Evolutionary conservation across 2,888 invertebrate species (phyloP), one percentile per base, ranked within the genome.

Genomic region (Cepaea hortensis): DNA sequence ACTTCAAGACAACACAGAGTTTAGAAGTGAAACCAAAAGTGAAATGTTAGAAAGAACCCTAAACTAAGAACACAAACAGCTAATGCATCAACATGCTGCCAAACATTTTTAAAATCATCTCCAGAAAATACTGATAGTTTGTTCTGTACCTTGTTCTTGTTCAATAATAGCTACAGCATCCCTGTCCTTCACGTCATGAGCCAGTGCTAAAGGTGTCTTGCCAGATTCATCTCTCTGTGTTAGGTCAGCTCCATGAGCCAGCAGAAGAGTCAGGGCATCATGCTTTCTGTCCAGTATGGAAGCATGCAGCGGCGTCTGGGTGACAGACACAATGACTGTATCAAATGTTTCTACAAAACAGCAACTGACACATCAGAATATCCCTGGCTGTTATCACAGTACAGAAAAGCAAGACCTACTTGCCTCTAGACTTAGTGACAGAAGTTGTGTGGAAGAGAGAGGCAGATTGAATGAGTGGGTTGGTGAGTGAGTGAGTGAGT

Each of bases 261-360:
- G 86, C 62, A 93, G 87, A 50, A 91, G 75, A 23, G 87, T 82
- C 5, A 92, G 88, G 23, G 91, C 91, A 62, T 91, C 91, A 55
- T 87, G 85, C 82, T 91, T 92, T 76, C 89, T 88, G 84, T 92
- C 91, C 68, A 91, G 80, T 84, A 93, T 88, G 15, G 93, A 92
- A 82, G 90, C 90, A 82, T 93, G 93, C 11, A 93, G 90, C 0
- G 93, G 93, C 7, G 93, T 91, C 93, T 93, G 86, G 3, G 88
- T 88, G 35, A 80, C 7, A 55, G n/a, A 80, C 20, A 75, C 68
- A 75, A 7, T 7, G 23, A 55, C 7, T 55, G 2, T 0, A 55
- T 1, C 0, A 11, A 55, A 11, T 11, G 6, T 11, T 9, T 55
- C 55, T 9, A 55, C 0, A 55, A 2, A 55, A 55, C 55, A 55